These are phyloP conservation scores for Pontoporia blainvillei DNA, from an alignment of 2,113 vertebrate genomes.

Conservation along the genomic window DNA sequence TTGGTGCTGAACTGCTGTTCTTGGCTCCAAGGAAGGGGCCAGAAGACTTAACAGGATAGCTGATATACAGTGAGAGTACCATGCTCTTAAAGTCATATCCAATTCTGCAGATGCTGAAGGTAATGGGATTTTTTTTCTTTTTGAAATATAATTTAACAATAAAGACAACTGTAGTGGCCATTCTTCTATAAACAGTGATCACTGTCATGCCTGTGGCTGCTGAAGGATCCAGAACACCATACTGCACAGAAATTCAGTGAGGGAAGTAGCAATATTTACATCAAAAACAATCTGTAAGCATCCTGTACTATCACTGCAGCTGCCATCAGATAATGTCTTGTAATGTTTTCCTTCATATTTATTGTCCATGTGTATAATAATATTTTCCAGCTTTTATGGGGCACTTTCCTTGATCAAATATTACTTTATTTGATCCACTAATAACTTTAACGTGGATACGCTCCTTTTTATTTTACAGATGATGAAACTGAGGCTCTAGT, in stretches of 20 bases:
- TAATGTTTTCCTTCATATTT: background rate
- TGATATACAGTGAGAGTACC: background rate
- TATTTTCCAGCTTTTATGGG: background rate
- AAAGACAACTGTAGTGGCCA: background rate
- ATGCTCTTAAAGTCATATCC: background rate
- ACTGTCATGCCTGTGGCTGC: background rate
- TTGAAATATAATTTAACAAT: background rate
- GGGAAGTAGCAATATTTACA: background rate
- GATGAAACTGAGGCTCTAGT: background rate
- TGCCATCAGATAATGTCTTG: background rate
- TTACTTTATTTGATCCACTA: background rate
- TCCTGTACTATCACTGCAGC: background rate
- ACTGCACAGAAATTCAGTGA: background rate
- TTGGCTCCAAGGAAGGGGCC: background rate
- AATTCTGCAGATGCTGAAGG: background rate
- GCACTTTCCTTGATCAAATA: background rate
- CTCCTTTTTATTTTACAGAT: background rate
- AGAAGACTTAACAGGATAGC: background rate
- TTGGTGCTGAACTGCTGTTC: background rate
- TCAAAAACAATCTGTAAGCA: background rate
- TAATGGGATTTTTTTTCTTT: background rate
- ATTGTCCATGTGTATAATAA: background rate
- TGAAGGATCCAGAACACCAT: background rate
- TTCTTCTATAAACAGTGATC: background rate
- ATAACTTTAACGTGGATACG: background rate